phyloP scores from a whole-genome alignment of 2,888 invertebrate species.

The Gibbula magus region DNA sequence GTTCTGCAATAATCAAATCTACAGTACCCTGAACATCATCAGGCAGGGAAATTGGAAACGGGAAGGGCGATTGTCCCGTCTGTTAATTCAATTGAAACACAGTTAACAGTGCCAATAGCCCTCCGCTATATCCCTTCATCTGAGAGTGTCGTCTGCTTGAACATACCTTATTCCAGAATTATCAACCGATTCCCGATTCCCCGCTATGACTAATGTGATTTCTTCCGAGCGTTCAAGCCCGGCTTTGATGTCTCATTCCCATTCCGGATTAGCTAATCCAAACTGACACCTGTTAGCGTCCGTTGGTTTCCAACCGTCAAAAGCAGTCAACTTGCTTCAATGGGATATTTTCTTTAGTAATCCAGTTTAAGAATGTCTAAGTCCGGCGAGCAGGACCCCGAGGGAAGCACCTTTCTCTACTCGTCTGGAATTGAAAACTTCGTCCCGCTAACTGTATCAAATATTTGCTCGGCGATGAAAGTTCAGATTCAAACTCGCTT shows the following conservation, averaged over 20 bases:
- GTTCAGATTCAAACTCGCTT: slow-evolving; percentile 14
- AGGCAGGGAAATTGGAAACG: slow-evolving; percentile 25
- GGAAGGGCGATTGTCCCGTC: slow-evolving; percentile 25
- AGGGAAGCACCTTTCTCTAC: neutral
- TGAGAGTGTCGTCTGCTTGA: slow-evolving; percentile 10
- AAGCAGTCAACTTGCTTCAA: neutral
- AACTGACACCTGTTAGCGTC: slow-evolving; percentile 9
- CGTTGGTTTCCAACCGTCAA: neutral
- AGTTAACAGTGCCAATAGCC: slow-evolving; percentile 16
- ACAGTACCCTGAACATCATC: slow-evolving; percentile 15
- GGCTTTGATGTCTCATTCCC: neutral
- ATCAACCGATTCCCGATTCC: slow-evolving; percentile 14
- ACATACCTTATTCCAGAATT: neutral
- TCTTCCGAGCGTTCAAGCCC: neutral
- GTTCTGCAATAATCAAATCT: slow-evolving; percentile 25
- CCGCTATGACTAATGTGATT: neutral
- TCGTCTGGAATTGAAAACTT: slow-evolving; percentile 10
- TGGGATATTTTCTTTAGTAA: slow-evolving; percentile 14
- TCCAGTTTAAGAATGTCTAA: slow-evolving; percentile 15
- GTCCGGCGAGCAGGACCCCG: neutral
- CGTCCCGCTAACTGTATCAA: slow-evolving; percentile 15
- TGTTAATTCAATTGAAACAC: slow-evolving; percentile 25
- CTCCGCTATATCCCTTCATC: slow-evolving; percentile 10
- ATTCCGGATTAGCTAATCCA: slow-evolving; percentile 18
- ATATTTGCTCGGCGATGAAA: slow-evolving; percentile 13